These are phyloP conservation scores for Solenopsis invicta DNA, from an alignment of 1,140 invertebrate genomes.

Conservation along the genomic window DNA sequence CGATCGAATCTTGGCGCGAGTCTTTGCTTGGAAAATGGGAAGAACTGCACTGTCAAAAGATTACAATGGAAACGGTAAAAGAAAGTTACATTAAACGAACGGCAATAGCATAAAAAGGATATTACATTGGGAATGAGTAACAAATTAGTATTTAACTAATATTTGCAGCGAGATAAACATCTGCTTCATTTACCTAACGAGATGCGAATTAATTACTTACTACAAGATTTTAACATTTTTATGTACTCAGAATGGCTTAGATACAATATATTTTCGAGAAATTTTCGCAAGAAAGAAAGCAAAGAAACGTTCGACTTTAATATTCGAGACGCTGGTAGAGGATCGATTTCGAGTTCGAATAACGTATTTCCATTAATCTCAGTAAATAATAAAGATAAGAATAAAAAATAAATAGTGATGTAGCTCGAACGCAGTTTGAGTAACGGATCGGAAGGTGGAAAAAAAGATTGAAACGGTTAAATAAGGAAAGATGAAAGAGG, in stretches of 20 bases:
- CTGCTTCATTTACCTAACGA: not conserved
- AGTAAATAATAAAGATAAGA: not conserved
- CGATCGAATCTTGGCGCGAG: not conserved
- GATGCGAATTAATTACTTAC: not conserved
- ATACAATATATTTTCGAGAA: not conserved
- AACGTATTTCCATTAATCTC: not conserved
- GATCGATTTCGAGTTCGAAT: constrained; percentile 3
- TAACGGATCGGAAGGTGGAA: not conserved
- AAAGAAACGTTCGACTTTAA: constrained; percentile 12
- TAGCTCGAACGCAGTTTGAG: not conserved
- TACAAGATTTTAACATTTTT: constrained; percentile 6
- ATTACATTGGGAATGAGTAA: constrained; percentile 15
- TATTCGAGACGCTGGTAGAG: not conserved
- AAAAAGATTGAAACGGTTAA: constrained; percentile 20
- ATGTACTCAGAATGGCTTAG: not conserved
- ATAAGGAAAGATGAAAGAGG: constrained; percentile 27
- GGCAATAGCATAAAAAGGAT: not conserved
- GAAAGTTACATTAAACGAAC: constrained; percentile 26
- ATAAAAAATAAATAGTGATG: not conserved
- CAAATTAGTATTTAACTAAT: not conserved
- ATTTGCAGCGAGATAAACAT: not conserved
- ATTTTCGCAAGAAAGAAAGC: not conserved
- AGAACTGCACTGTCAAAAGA: not conserved
- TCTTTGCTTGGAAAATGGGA: not conserved
- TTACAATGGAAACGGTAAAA: not conserved